Evolutionary conservation across 2,888 invertebrate species (phyloP).

Genomic region (Odontomyia ornata): DNA sequence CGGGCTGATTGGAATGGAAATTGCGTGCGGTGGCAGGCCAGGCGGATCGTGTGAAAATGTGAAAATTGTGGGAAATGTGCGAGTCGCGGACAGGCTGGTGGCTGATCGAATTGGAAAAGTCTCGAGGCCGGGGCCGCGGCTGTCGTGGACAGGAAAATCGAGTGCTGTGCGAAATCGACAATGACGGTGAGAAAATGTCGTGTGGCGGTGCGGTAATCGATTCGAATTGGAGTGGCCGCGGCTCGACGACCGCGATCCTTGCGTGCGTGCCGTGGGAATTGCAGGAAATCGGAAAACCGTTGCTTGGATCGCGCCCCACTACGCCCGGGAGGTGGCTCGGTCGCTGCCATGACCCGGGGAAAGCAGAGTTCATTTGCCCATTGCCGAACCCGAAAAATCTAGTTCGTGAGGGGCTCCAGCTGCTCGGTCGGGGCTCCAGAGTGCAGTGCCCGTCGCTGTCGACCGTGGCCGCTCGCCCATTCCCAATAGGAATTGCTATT

Average conservation of each 20-base stretch:
- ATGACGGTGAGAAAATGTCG: slow-evolving; percentile 8
- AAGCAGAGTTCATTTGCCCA: slow-evolving; percentile 22
- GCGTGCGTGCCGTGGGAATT: not conserved
- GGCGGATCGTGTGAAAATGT: slow-evolving; percentile 10
- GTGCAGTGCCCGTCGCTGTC: not conserved
- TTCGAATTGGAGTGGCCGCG: not conserved
- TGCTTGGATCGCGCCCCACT: not conserved
- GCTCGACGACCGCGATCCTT: not conserved
- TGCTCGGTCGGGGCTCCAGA: not conserved
- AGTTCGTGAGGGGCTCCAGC: slow-evolving; percentile 1
- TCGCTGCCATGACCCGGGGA: slow-evolving; percentile 20
- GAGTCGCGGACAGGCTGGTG: not conserved
- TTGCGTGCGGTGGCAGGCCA: not conserved
- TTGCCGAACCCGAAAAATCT: not conserved
- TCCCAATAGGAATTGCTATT: not conserved
- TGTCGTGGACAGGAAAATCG: slow-evolving; percentile 28
- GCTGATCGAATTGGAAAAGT: slow-evolving; percentile 15
- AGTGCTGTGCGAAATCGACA: slow-evolving; percentile 19
- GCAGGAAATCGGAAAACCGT: not conserved
- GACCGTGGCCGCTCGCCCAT: not conserved
- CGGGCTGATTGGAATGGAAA: not conserved
- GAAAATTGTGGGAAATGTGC: slow-evolving; percentile 28
- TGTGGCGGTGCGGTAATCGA: slow-evolving; percentile 24
- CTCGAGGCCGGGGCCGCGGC: slow-evolving; percentile 5
- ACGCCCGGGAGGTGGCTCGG: slow-evolving; percentile 14